Conservation (phyloP, 2,888 invertebrate genomes). For the Rhamnusium bicolor region DNA sequence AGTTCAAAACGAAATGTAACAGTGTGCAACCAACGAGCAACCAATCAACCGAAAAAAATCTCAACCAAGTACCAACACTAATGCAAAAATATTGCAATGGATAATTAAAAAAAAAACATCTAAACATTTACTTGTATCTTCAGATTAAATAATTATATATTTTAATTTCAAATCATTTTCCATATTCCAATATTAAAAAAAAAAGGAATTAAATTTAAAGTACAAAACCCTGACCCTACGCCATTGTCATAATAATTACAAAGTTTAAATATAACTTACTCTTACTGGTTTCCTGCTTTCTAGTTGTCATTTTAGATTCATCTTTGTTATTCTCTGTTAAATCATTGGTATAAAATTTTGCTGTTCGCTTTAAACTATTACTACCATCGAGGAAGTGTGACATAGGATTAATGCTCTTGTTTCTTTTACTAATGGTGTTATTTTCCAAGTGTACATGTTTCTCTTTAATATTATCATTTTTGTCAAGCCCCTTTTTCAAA, state of each 20-base stretch:
- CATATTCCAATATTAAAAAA: no score
- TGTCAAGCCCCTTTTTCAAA: slow-evolving; percentile 59
- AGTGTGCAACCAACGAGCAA: no score
- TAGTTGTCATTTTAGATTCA: slow-evolving; percentile 36
- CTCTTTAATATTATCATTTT: slow-evolving; percentile 57
- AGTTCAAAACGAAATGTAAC: no score
- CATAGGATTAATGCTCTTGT: slow-evolving; percentile 76
- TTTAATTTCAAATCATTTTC: no score
- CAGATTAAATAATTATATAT: no score
- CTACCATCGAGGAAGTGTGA: slow-evolving; percentile 71
- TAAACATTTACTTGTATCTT: no score
- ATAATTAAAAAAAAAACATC: no score
- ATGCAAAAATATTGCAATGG: no score
- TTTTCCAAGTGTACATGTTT: slow-evolving; percentile 53
- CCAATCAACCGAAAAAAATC: no score
- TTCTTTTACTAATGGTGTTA: slow-evolving; percentile 64
- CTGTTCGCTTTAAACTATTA: slow-evolving; percentile 48
- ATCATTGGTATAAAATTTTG: slow-evolving; percentile 55
- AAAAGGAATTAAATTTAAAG: no score
- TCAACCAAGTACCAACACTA: no score
- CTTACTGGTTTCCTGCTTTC: slow-evolving; percentile 50
- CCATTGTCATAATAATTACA: neutral
- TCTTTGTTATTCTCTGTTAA: slow-evolving; percentile 43
- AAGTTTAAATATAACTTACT: slow-evolving; percentile 52
- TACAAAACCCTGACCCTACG: neutral